A percentile compares a stretch with the other conserved stretches of the same genome.
Evolutionary conservation across 1,140 invertebrate species (phyloP).

Genomic region (Bombus breviceps): DNA sequence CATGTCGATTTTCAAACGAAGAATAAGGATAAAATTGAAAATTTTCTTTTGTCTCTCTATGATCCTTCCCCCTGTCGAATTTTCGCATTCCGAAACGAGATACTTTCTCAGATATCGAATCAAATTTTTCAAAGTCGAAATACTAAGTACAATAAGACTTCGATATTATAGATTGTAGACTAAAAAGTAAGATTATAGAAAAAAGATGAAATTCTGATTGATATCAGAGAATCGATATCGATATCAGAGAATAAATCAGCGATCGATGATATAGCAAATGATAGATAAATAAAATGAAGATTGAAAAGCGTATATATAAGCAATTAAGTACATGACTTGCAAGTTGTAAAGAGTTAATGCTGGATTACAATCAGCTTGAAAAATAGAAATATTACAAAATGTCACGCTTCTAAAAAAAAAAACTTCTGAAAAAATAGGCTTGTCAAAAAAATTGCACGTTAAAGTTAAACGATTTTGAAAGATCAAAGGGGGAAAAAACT

Average conservation of each 20-base stretch:
- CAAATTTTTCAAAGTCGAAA: not conserved
- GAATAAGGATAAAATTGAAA: not conserved
- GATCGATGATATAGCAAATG: not conserved
- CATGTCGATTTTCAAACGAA: conserved; percentile 38
- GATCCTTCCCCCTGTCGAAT: not conserved
- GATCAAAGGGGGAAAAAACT: not conserved
- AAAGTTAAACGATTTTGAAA: not conserved
- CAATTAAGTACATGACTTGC: not conserved
- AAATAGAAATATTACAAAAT: too few relatives aligned
- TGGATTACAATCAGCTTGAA: not conserved
- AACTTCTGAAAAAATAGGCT: not conserved
- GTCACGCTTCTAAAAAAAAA: not conserved
- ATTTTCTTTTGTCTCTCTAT: not conserved
- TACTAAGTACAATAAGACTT: not conserved
- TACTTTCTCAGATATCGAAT: not conserved
- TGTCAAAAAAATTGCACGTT: not conserved
- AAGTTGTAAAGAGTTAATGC: not conserved
- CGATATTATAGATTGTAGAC: not conserved
- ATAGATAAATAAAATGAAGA: not conserved
- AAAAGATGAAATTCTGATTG: not conserved
- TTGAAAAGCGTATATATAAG: too few relatives aligned
- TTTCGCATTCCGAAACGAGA: not conserved
- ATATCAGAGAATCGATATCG: not conserved
- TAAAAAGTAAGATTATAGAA: not conserved
- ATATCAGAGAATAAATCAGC: not conserved